These are phyloP conservation scores for Drosophila percnosoma DNA, from an alignment of 2,888 invertebrate species.

Conservation along the genomic window DNA sequence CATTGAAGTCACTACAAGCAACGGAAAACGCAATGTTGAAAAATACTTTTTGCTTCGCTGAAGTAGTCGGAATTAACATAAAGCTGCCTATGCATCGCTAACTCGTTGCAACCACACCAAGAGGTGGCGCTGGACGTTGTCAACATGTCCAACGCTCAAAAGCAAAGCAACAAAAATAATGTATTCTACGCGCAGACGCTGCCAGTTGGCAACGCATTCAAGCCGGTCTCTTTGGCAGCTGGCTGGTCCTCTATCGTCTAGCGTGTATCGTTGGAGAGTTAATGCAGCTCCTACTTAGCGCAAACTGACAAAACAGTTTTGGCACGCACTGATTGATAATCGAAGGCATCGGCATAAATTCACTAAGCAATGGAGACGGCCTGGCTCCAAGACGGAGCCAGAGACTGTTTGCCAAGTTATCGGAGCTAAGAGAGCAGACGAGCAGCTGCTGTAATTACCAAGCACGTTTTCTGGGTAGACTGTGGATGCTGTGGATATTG, in stretches of 20 bases:
- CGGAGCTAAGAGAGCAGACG: constrained; percentile 34
- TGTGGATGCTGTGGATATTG: constrained; percentile 18
- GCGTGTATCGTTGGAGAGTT: constrained; percentile 42
- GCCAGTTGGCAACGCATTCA: constrained; percentile 27
- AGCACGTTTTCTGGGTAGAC: constrained; percentile 46
- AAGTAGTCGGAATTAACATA: constrained; percentile 20
- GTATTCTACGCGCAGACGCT: constrained; percentile 66
- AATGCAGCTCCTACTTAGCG: constrained; percentile 76
- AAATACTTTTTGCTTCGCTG: neutral
- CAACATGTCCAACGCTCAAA: constrained; percentile 58
- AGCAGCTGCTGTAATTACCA: constrained; percentile 72
- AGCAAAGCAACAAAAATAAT: constrained; percentile 44
- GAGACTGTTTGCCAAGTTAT: constrained; percentile 29
- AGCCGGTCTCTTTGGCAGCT: constrained; percentile 47
- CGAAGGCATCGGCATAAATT: constrained; percentile 53
- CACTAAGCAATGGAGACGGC: constrained; percentile 13
- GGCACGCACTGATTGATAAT: constrained; percentile 81
- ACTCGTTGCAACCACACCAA: constrained; percentile 45
- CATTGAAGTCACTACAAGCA: constrained; percentile 2
- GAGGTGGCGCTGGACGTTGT: constrained; percentile 66
- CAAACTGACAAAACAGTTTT: constrained; percentile 76
- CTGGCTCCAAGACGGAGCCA: neutral
- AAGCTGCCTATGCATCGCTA: constrained; percentile 53
- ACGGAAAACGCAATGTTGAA: neutral
- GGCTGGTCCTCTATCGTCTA: constrained; percentile 5